Percentiles rank a stretch among this genome's conserved stretches.
phyloP scores from a whole-genome alignment of 2,113 vertebrate genomes.

The Neofelis nebulosa region DNA sequence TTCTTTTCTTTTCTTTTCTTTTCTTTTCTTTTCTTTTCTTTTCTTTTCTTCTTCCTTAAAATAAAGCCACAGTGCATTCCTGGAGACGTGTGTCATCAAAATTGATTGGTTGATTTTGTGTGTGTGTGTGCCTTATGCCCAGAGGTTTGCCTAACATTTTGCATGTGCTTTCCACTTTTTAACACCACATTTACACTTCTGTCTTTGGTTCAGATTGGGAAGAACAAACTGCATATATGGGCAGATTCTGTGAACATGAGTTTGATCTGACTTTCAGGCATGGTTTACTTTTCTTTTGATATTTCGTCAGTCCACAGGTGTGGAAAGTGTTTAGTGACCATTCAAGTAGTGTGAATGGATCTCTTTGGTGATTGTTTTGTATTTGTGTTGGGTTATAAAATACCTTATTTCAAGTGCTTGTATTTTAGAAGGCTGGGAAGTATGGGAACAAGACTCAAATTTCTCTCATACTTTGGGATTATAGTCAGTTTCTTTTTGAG shows the following conservation, averaged over 20 bases:
- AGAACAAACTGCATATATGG: background rate
- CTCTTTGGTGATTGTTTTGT: slow-evolving; percentile 50
- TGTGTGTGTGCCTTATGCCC: background rate
- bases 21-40: fast-evolving
- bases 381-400: background rate
- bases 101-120: background rate
- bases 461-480: slow-evolving; percentile 32
- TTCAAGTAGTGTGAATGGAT: slow-evolving; percentile 14
- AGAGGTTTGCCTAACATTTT: background rate
- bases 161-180: background rate
- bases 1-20: fast-evolving
- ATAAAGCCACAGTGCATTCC: background rate
- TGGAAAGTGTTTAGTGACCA: slow-evolving; percentile 27
- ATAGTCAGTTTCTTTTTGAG: slow-evolving; percentile 8
- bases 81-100: background rate
- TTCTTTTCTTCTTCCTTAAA: background rate
- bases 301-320: slow-evolving; percentile 27
- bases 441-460: slow-evolving; percentile 22
- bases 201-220: background rate
- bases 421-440: slow-evolving; percentile 31
- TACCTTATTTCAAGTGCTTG: slow-evolving; percentile 28
- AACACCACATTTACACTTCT: background rate
- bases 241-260: background rate
- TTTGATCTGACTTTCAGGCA: background rate
- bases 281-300: slow-evolving; percentile 42